Conservation (phyloP, 2,797 vertebrate genomes). For the Neostethus bicornis region DNA sequence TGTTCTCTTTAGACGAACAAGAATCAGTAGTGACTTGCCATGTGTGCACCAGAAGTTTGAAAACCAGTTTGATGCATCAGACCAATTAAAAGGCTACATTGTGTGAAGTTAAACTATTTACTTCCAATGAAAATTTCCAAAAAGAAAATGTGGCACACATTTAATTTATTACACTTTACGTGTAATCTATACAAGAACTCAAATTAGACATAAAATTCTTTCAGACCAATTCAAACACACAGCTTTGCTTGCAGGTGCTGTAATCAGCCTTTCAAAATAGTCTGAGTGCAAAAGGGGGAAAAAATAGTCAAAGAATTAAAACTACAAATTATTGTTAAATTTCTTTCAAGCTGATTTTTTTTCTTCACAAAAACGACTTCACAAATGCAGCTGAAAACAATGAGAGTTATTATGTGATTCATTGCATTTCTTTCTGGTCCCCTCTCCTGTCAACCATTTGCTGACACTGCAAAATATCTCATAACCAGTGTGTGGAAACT, state of each 20-base stretch:
- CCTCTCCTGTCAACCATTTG: not conserved
- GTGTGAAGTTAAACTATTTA: not conserved
- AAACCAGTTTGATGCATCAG: not conserved
- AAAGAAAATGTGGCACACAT: not conserved
- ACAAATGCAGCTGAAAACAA: no score
- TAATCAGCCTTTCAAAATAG: no score
- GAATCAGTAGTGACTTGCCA: not conserved
- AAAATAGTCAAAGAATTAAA: not conserved
- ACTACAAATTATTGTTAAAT: not conserved
- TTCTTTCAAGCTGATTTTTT: not conserved
- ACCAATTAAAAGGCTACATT: not conserved
- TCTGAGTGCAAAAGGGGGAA: not conserved
- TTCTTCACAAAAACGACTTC: no score
- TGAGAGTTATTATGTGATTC: no score
- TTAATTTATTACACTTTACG: no score
- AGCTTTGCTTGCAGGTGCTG: not conserved
- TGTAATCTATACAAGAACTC: not conserved
- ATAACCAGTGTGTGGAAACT: slow-evolving; percentile 1
- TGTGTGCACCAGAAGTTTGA: not conserved
- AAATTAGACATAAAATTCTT: not conserved
- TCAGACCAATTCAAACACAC: not conserved
- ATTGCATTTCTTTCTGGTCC: slow-evolving; percentile 3
- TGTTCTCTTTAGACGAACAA: not conserved
- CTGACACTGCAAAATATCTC: slow-evolving; percentile 3
- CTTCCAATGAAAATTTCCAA: not conserved